Evolutionary conservation across 2,113 vertebrate genomes (phyloP).

Genomic region (Tichodroma muraria): DNA sequence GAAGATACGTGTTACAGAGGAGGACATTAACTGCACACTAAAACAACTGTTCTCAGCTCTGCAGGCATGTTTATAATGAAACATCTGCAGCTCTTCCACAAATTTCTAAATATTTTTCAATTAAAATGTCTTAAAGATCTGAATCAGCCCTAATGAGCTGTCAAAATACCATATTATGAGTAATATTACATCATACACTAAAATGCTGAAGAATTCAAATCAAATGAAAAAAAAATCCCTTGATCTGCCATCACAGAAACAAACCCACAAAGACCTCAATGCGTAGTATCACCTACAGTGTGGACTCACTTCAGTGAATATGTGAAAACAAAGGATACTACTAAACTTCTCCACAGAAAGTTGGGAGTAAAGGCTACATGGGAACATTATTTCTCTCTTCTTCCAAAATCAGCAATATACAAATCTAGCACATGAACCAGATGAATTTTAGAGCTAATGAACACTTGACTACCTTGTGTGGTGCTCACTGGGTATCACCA

Average conservation of each 20-base stretch:
- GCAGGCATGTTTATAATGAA: neutral
- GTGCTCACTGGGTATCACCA: neutral
- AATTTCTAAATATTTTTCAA: constrained; percentile 2
- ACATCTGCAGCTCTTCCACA: neutral
- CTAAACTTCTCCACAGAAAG: neutral
- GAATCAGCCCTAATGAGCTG: neutral
- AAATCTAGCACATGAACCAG: neutral
- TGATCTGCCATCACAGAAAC: neutral
- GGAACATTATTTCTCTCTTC: neutral
- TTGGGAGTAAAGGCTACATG: neutral
- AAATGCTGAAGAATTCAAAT: neutral
- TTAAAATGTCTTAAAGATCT: neutral
- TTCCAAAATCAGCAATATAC: neutral
- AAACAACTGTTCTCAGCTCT: neutral
- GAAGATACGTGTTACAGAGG: neutral
- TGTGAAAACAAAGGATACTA: neutral
- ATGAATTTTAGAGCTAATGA: neutral
- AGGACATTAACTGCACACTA: neutral
- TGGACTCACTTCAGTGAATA: neutral
- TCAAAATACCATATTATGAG: neutral
- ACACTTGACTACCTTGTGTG: neutral
- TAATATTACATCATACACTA: neutral
- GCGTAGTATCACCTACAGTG: accelerated
- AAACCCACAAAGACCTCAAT: neutral
- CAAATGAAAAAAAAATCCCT: neutral